phyloP scores from a whole-genome alignment of 2,113 vertebrate genomes.

The Mustela nigripes region DNA sequence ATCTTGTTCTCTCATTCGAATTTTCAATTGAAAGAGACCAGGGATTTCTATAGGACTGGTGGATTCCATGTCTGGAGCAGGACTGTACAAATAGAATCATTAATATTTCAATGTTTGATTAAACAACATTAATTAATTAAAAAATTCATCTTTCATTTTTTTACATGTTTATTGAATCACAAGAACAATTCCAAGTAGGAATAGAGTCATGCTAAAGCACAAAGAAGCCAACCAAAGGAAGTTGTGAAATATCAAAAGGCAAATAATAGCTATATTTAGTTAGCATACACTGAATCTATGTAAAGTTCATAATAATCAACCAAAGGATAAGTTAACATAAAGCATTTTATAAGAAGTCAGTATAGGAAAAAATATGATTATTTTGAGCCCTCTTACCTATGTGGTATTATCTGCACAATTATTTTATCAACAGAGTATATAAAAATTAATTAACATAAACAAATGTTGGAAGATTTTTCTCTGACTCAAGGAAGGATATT shows the following conservation, averaged over 20 bases:
- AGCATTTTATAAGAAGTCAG: neutral
- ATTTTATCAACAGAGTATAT: neutral
- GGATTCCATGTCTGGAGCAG: neutral
- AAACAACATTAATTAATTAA: neutral
- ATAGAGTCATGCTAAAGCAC: neutral
- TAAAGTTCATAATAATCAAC: neutral
- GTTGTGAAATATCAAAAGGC: neutral
- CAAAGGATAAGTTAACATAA: neutral
- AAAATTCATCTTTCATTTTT: neutral
- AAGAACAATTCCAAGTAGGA: neutral
- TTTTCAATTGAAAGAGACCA: neutral
- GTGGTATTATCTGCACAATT: neutral
- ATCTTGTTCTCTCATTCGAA: neutral
- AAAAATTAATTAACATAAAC: neutral
- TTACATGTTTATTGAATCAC: neutral
- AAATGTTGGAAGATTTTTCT: neutral
- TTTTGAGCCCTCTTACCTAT: neutral
- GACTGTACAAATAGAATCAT: neutral
- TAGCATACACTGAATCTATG: neutral
- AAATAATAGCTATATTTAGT: neutral
- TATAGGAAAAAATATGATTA: neutral
- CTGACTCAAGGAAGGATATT: neutral
- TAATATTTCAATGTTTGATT: neutral
- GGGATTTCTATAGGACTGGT: neutral
- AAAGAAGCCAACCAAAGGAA: neutral